phyloP scores from a whole-genome alignment of 2,888 invertebrate species.

The Kryphioiulus occultus region DNA sequence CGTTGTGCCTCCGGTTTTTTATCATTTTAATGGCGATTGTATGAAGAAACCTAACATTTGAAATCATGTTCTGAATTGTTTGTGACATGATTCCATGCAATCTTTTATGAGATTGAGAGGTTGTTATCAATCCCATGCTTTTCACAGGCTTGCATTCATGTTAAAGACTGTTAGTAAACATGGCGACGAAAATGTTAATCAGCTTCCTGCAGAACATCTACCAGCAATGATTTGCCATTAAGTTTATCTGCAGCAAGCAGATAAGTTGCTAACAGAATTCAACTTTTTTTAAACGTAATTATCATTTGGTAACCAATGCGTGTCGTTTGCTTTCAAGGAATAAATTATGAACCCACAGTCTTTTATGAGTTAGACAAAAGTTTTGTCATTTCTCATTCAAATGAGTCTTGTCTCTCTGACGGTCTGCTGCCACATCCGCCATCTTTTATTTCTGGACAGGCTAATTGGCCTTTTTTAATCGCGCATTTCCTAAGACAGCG shows the following conservation, averaged over 20 bases:
- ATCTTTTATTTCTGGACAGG: background rate
- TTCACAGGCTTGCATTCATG: background rate
- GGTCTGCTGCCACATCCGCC: constrained; percentile 30
- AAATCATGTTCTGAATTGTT: too few relatives aligned
- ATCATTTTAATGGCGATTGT: too few relatives aligned
- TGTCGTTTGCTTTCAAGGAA: background rate
- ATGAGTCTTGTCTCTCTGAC: constrained; percentile 2
- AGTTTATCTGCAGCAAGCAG: background rate
- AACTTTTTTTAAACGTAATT: background rate
- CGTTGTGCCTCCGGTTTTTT: too few relatives aligned
- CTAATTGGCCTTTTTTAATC: constrained; percentile 14
- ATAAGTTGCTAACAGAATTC: background rate
- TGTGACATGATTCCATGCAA: too few relatives aligned
- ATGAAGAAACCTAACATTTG: too few relatives aligned
- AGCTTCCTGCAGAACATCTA: background rate
- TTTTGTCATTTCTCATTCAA: background rate
- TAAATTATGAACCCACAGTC: background rate
- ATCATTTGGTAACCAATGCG: background rate
- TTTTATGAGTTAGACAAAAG: background rate
- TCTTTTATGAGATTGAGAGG: too few relatives aligned
- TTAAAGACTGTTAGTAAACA: background rate
- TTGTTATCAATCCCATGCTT: too few relatives aligned
- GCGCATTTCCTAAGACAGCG: constrained; percentile 13
- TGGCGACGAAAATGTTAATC: background rate
- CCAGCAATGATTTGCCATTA: background rate